Percentiles rank a stretch among this genome's conserved stretches.
These are phyloP conservation scores for Festucalex cinctus DNA, from an alignment of 2,113 vertebrate species.

Conservation along the genomic window DNA sequence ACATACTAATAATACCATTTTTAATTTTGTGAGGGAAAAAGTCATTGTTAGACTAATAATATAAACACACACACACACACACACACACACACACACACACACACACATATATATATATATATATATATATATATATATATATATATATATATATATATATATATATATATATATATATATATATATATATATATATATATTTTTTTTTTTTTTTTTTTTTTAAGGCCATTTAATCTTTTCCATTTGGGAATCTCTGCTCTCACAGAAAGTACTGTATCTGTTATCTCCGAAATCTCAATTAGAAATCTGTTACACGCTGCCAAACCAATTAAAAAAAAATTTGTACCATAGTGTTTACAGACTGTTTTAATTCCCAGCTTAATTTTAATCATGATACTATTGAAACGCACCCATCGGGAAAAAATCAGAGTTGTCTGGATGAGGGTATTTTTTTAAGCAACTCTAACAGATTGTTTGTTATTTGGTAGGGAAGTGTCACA, in stretches of 20 bases:
- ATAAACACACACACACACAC: not conserved
- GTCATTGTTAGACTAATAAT: no score
- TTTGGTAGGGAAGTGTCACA: constrained; percentile 20
- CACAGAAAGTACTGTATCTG: not conserved
- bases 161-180: no score
- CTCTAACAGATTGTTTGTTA: constrained; percentile 22
- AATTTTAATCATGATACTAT: not conserved
- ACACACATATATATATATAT: no score
- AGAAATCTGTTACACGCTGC: not conserved
- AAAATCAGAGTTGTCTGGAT: not conserved
- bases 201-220: no score
- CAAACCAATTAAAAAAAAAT: not conserved
- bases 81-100: no score
- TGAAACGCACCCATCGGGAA: not conserved
- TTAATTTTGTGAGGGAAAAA: not conserved
- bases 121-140: no score
- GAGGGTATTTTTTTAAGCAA: constrained; percentile 1
- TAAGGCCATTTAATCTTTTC: no score
- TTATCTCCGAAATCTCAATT: not conserved
- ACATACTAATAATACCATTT: not conserved
- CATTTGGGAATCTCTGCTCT: not conserved
- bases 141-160: no score
- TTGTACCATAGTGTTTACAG: not conserved
- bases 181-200: no score
- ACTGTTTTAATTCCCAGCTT: not conserved